These are phyloP conservation scores for Lethenteron camtschaticum DNA, from an alignment of 2,113 vertebrate genomes.

Conservation along the genomic window DNA sequence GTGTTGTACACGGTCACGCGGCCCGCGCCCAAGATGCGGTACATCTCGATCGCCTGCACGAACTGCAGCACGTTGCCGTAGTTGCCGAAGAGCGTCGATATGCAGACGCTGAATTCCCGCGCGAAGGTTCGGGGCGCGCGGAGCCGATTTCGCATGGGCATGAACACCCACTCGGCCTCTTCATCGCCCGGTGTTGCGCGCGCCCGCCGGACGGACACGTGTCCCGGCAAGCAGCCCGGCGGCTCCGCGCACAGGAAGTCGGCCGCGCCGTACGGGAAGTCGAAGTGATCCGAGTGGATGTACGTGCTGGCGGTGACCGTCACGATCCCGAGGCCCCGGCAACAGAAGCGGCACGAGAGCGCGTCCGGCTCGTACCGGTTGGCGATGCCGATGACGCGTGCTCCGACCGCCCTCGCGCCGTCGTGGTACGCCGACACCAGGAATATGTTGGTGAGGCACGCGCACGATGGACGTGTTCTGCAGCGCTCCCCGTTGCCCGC, in stretches of 20 bases:
- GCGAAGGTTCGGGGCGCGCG: neutral
- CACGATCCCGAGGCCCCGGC: neutral
- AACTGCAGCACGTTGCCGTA: conserved; percentile 12
- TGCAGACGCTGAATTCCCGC: conserved; percentile 11
- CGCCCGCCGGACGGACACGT: too few species aligned
- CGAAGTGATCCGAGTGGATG: conserved; percentile 11
- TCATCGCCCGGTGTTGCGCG: too few species aligned
- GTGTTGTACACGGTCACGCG: too few species aligned
- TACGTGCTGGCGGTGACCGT: conserved; percentile 1
- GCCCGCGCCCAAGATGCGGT: neutral
- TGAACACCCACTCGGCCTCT: too few species aligned
- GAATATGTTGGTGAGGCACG: conserved; percentile 5
- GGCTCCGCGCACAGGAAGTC: neutral
- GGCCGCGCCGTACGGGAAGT: conserved; percentile 10
- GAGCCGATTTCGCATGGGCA: neutral
- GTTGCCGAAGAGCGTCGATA: conserved; percentile 11
- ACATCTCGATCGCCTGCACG: conserved; percentile 12
- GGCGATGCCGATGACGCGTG: conserved; percentile 10
- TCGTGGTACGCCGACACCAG: conserved; percentile 10
- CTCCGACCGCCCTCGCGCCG: neutral
- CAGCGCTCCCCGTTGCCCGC: too few species aligned
- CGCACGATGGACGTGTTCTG: too few species aligned
- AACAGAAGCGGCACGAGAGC: conserved; percentile 9
- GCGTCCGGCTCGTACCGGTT: conserved; percentile 4
- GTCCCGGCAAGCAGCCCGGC: too few species aligned